A percentile compares a stretch with the other conserved stretches of the same genome.
phyloP scores from a whole-genome alignment of 2,888 invertebrate species.

The Erebia palarica region DNA sequence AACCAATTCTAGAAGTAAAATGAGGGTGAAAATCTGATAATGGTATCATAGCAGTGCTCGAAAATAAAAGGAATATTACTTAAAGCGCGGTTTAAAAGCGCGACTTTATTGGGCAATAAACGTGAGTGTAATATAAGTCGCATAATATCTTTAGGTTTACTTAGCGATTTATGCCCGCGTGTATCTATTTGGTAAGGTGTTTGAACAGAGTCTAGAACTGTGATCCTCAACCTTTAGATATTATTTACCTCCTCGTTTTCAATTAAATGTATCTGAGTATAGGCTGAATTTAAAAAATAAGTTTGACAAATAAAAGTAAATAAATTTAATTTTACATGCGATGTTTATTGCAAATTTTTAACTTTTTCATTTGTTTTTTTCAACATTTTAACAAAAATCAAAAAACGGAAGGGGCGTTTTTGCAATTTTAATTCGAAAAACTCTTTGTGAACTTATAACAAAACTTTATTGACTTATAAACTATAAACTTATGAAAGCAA shows the following conservation, averaged over 20 bases:
- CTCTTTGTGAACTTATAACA: neutral
- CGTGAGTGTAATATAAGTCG: constrained; percentile 32
- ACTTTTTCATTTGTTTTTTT: too few species aligned
- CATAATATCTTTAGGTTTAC: constrained; percentile 40
- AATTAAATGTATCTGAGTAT: too few species aligned
- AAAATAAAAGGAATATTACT: constrained; percentile 19
- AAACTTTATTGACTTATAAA: too few species aligned
- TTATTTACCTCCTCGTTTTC: neutral
- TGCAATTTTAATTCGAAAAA: neutral
- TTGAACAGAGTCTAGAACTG: constrained; percentile 43
- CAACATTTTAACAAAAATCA: neutral
- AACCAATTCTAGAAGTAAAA: too few species aligned
- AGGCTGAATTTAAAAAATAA: neutral
- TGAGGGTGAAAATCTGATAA: constrained; percentile 11
- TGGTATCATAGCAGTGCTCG: constrained; percentile 4
- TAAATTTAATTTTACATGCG: neutral
- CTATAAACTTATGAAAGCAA: too few species aligned
- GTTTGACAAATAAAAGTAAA: neutral
- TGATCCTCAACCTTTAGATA: constrained; percentile 18
- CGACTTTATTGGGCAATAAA: constrained; percentile 34
- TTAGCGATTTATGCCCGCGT: constrained; percentile 49
- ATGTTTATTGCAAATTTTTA: neutral
- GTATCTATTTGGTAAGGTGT: constrained; percentile 49
- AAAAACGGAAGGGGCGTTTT: neutral
- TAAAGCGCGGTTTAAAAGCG: constrained; percentile 24